Conservation (phyloP, 53 echinoderm and acorn worm genomes). For the Zoroaster sp. region DNA sequence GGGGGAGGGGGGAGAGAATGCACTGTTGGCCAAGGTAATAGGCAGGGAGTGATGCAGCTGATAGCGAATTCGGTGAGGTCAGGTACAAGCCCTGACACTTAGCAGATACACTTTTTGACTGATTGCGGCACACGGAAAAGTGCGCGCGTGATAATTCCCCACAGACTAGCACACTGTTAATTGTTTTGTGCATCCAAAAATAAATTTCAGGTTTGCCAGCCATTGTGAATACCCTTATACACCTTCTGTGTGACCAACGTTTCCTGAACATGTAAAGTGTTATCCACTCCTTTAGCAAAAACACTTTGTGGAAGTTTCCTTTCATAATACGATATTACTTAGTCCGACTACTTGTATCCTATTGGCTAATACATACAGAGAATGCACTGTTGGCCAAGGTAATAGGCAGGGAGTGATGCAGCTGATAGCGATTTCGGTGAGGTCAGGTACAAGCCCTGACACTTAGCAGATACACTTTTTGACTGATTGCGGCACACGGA, state of each 20-base stretch:
- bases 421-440: background rate
- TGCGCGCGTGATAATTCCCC: background rate
- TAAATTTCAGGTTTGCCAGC: too few species aligned
- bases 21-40: constrained; percentile 10
- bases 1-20: constrained; percentile 29
- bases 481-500: background rate
- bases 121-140: background rate
- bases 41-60: background rate
- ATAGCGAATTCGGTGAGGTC: background rate
- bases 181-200: too few species aligned
- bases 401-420: background rate
- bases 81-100: background rate
- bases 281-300: background rate
- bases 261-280: background rate
- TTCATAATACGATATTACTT: background rate
- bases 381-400: constrained; percentile 28
- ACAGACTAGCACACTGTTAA: background rate
- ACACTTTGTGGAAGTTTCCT: background rate
- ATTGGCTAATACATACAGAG: too few species aligned
- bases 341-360: too few species aligned
- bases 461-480: background rate
- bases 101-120: background rate
- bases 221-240: too few species aligned
- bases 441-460: background rate
- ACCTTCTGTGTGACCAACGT: background rate